phyloP scores from a whole-genome alignment of 2,797 vertebrate genomes.

The Pseudochirops corinnae region DNA sequence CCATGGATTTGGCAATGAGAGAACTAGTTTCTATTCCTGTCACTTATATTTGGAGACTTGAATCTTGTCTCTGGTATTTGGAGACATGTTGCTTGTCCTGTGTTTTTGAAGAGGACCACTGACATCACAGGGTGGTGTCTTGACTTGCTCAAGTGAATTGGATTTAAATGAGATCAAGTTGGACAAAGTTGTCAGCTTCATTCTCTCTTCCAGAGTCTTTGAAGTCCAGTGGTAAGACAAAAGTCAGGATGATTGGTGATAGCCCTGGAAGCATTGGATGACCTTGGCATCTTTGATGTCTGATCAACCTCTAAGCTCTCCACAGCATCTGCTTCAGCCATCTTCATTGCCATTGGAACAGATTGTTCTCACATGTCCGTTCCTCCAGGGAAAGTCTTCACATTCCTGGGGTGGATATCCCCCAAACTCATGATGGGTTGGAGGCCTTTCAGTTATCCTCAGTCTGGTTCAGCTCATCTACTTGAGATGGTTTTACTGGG shows the following conservation, averaged over 20 bases:
- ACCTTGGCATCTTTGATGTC: neutral
- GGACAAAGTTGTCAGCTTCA: neutral
- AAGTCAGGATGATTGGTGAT: too few relatives aligned
- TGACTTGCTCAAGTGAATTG: neutral
- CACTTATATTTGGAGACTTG: neutral
- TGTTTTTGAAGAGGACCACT: neutral
- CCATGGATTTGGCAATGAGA: neutral
- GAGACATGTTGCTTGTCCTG: neutral
- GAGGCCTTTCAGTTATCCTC: too few relatives aligned
- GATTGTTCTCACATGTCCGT: neutral
- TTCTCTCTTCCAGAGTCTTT: neutral
- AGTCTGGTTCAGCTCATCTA: neutral
- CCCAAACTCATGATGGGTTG: too few relatives aligned
- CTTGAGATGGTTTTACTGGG: neutral
- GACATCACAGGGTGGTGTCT: neutral
- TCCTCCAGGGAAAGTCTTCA: neutral
- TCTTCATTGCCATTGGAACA: neutral
- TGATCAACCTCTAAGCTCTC: neutral
- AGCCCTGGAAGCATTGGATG: neutral
- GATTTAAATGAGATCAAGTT: neutral
- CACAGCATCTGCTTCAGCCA: too few relatives aligned
- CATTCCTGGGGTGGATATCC: too few relatives aligned
- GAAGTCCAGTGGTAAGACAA: too few relatives aligned
- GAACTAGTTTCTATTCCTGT: neutral
- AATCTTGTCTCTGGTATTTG: neutral